Base-by-base conservation (phyloP, 2,888 invertebrate species). In the Stegana nigrithorax region DNA sequence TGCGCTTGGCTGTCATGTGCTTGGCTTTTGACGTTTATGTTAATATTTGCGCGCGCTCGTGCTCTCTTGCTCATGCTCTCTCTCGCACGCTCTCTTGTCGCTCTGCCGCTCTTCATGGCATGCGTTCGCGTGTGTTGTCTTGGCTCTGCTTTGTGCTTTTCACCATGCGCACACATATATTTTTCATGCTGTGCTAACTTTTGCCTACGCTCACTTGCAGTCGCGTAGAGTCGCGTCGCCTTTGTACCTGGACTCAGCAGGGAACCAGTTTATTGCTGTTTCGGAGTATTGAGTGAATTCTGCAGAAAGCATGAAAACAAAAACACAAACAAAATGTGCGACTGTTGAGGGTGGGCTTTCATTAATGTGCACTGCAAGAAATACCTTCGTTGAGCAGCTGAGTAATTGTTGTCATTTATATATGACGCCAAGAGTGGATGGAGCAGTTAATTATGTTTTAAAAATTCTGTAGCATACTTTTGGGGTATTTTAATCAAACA, bases 281-380 rank as follows among this genome's bases (percentile, higher is more conserved):
- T 78, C 79, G 79, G 75, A 76, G 66, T 71, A 75, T 78, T 76
- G 79, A 75, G 78, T 75, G 78, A 69, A 65, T 51, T 50, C 27
- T 57, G 57, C 60, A 39, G 53, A 45, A 26, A 50, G n/a, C n/a
- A n/a, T n/a, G n/a, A n/a, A n/a, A n/a, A n/a, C n/a, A n/a, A n/a
- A n/a, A n/a, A n/a, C n/a, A n/a, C n/a, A n/a, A n/a, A 36, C 36
- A 39, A n/a, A 4, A 39, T 14, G 12, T 5, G 39, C n/a, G 6
- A n/a, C n/a, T n/a, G n/a, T n/a, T n/a, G 12, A 10, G 39, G 6
- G 39, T 39, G 39, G 12, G n/a, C 14, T n/a, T 17, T n/a, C 1
- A 39, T 39, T 12, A 12, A 25, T 47, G 10, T 36, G 19, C 36
- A 21, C 19, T n/a, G 47, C 25, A 21, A 25, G 23, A 47, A 23